Percentiles rank a stretch among this genome's conserved stretches.
Conservation (phyloP, 2,113 vertebrate species). For the Grammomys dolichurus region DNA sequence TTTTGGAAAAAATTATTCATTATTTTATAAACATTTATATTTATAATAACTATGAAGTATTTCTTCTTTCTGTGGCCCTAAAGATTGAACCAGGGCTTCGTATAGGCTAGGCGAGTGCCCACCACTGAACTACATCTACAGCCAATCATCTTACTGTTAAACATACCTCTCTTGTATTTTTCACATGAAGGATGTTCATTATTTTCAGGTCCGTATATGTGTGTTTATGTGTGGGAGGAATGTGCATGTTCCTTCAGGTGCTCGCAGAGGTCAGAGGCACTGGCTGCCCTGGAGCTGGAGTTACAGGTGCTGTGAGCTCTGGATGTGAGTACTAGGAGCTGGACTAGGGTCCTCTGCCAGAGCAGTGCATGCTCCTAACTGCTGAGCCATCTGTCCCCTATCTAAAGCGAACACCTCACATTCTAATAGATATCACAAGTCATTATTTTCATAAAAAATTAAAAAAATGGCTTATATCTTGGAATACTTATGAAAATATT, state of each 20-base stretch:
- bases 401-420: slow-evolving; percentile 58
- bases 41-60: not conserved
- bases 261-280: not conserved
- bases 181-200: not conserved
- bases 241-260: not conserved
- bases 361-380: not conserved
- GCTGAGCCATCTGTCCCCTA: not conserved
- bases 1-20: not conserved
- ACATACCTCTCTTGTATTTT: slow-evolving; percentile 56
- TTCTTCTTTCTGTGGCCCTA: not conserved
- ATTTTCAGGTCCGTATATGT: not conserved
- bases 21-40: not conserved
- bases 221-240: not conserved
- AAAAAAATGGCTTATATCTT: slow-evolving; percentile 15
- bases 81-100: not conserved
- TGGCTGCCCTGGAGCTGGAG: not conserved
- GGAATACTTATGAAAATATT: slow-evolving; percentile 38
- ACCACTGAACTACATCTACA: not conserved
- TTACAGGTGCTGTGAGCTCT: not conserved
- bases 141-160: slow-evolving; percentile 70
- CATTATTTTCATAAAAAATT: slow-evolving; percentile 61
- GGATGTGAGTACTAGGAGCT: not conserved
- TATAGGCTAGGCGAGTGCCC: not conserved
- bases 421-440: slow-evolving; percentile 67
- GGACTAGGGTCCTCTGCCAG: not conserved